Conservation (phyloP, 2,797 vertebrate genomes). For the Characodon lateralis region DNA sequence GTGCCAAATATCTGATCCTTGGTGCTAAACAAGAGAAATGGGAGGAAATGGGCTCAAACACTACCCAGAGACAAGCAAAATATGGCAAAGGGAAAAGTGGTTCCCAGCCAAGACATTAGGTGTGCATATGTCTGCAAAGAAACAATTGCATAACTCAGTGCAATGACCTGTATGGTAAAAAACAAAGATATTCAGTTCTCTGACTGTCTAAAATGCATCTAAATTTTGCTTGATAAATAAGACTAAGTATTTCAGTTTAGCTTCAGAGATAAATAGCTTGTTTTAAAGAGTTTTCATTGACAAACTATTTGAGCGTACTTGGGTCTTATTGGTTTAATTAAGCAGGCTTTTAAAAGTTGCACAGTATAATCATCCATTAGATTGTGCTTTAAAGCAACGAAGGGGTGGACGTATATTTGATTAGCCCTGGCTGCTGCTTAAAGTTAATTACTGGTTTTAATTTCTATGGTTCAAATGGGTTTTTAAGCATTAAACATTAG, state of each 20-base stretch:
- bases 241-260: constrained; percentile 48
- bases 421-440: constrained; percentile 65
- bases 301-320: constrained; percentile 47
- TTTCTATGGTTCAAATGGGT: constrained; percentile 41
- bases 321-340: constrained; percentile 65
- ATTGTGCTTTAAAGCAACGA: constrained; percentile 54
- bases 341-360: constrained; percentile 50
- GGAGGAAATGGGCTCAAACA: constrained; percentile 26
- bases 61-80: constrained; percentile 26
- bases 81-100: constrained; percentile 5
- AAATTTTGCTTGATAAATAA: constrained; percentile 32
- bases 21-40: constrained; percentile 25
- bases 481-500: constrained; percentile 26
- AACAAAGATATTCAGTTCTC: constrained; percentile 3
- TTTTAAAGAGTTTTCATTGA: constrained; percentile 56
- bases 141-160: constrained; percentile 6
- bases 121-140: constrained; percentile 11
- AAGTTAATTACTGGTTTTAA: constrained; percentile 54
- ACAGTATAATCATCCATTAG: constrained; percentile 57
- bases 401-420: constrained; percentile 75
- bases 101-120: constrained; percentile 21
- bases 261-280: constrained; percentile 33
- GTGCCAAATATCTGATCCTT: constrained; percentile 44
- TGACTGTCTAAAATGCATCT: constrained; percentile 2
- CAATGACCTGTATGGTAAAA: not conserved